A percentile compares a stretch with the other conserved stretches of the same genome.
Evolutionary conservation across 2,888 invertebrate genomes (phyloP).

Genomic region (Notodromas monacha): DNA sequence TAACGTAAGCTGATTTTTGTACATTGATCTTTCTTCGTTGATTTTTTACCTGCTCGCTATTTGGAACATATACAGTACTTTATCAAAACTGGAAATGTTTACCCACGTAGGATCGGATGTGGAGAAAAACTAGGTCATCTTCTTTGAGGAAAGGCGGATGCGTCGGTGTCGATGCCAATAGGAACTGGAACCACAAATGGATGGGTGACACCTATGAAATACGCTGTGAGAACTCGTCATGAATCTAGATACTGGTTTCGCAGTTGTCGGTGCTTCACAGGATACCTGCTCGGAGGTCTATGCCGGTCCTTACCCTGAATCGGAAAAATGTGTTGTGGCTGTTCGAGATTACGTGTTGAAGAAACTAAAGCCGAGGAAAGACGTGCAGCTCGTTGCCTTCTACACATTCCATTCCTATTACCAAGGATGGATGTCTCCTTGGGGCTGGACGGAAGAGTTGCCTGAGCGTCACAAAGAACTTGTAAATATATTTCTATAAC

Average conservation of each 20-base stretch:
- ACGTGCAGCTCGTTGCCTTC: conserved; percentile 24
- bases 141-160: conserved; percentile 17
- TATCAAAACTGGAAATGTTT: no score
- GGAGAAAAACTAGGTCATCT: conserved; percentile 23
- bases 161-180: conserved; percentile 35
- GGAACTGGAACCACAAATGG: conserved; percentile 31
- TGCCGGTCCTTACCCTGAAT: conserved; percentile 22
- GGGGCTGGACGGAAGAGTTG: conserved; percentile 9
- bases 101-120: conserved; percentile 43
- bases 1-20: no score
- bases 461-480: conserved; percentile 14
- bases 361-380: conserved; percentile 18
- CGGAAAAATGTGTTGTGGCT: conserved; percentile 34
- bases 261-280: conserved; percentile 16
- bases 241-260: no score
- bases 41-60: no score
- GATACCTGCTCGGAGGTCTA: conserved; percentile 17
- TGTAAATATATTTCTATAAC: no score
- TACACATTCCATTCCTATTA: conserved; percentile 41
- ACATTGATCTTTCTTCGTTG: no score
- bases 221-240: no score
- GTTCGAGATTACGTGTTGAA: conserved; percentile 23
- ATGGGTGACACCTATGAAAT: no score
- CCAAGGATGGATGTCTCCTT: conserved; percentile 21
- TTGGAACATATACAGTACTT: no score